These are phyloP conservation scores for Galbula dea DNA, from an alignment of 2,113 vertebrate species.

Conservation along the genomic window DNA sequence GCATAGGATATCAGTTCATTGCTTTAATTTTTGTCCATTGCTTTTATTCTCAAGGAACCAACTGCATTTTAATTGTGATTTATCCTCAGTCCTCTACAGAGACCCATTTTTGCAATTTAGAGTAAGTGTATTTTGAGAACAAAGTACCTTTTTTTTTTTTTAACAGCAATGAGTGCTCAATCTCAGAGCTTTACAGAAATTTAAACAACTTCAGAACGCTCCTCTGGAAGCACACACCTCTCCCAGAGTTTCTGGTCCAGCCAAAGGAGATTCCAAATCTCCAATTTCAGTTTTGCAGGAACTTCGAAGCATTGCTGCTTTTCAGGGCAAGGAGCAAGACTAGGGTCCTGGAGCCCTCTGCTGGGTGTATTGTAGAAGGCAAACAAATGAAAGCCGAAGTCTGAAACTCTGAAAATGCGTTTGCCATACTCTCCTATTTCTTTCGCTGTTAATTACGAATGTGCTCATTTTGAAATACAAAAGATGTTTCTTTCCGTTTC, in stretches of 20 bases:
- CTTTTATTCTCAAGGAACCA: background rate
- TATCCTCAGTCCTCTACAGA: background rate
- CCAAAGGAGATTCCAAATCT: background rate
- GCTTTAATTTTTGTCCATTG: background rate
- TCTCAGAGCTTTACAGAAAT: background rate
- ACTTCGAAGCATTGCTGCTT: fast-evolving
- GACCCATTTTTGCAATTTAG: background rate
- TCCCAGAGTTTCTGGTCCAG: background rate
- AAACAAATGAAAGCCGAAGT: background rate
- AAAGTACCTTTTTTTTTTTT: background rate
- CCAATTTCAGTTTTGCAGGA: fast-evolving
- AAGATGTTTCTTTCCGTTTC: background rate
- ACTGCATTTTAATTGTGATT: background rate
- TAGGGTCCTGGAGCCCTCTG: background rate
- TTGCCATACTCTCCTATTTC: background rate
- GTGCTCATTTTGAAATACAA: background rate
- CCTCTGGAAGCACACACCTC: fast-evolving
- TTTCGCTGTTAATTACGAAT: background rate
- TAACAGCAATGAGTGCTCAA: background rate
- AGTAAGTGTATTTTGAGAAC: background rate
- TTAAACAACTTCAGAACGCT: background rate
- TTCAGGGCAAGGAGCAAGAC: background rate
- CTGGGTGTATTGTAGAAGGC: background rate
- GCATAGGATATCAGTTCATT: background rate
- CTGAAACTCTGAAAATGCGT: background rate